Evolutionary conservation across 2,888 invertebrate species (phyloP).

Genomic region (Steromphala cineraria): DNA sequence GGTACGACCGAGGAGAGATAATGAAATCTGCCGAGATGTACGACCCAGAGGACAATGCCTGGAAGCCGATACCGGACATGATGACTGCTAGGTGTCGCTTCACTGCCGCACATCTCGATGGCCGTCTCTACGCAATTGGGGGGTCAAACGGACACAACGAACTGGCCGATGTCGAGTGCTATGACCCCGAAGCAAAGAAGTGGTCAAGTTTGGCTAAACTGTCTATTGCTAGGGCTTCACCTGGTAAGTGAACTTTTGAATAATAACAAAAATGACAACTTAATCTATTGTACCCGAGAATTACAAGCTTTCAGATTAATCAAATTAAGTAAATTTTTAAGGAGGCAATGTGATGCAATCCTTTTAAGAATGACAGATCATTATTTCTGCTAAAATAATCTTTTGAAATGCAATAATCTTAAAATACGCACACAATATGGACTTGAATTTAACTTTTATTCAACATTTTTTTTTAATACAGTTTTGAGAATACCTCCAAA

Average conservation of each 20-base stretch:
- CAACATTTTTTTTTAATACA: too few species aligned
- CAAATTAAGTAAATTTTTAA: too few species aligned
- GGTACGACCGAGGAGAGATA: constrained; percentile 90
- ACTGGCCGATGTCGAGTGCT: constrained; percentile 83
- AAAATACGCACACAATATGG: too few species aligned
- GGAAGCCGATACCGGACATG: constrained; percentile 84
- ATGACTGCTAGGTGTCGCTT: constrained; percentile 86
- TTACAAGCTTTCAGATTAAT: too few species aligned
- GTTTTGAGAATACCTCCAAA: too few species aligned
- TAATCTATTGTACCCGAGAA: too few species aligned
- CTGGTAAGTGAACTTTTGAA: constrained; percentile 76
- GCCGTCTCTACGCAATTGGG: constrained; percentile 85
- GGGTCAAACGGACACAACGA: constrained; percentile 88
- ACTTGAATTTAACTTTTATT: too few species aligned
- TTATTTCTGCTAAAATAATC: too few species aligned
- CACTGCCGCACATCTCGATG: constrained; percentile 83
- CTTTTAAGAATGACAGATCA: too few species aligned
- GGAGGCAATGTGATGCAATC: too few species aligned
- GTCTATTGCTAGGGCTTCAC: constrained; percentile 82
- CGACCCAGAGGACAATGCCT: constrained; percentile 82
- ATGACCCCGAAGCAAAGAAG: constrained; percentile 76
- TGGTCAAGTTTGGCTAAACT: constrained; percentile 79
- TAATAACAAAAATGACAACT: too few species aligned
- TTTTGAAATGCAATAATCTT: too few species aligned
- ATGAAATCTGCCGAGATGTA: constrained; percentile 86